Evolutionary conservation across 2,113 vertebrate genomes (phyloP), one percentile per base, ranked within the genome.

Genomic region (Leptosomus discolor): DNA sequence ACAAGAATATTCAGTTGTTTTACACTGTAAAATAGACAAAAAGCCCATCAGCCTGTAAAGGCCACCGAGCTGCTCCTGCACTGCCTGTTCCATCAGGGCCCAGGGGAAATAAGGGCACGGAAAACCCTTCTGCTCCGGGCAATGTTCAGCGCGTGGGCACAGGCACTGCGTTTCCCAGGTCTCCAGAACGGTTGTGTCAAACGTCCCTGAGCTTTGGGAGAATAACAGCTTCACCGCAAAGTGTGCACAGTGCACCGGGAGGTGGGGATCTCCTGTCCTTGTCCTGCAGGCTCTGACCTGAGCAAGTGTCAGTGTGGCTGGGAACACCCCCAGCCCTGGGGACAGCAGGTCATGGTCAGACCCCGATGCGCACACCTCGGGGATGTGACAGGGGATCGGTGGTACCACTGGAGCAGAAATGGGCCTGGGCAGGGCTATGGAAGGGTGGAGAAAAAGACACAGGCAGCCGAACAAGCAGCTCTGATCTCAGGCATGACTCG

Each of bases 131-230:
- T n/a, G 77, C 51, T 51, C 27, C 1, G 1, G 37, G 54, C 14
- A 23, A n/a, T 15, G 43, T 11, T 27, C 43, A 5, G 2, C 1
- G 20, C 8, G 64, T 6, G 64, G 34, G 23, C 16, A 24, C 24
- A 45, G 29, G 20, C 10, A n/a, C 36, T 57, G 39, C 11, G 18
- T 11, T 50, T 37, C 19, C 27, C 1, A 0, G 8, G 6, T 15
- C 37, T 51, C 50, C 23, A 4, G 53, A 11, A 5, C 6, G n/a
- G 16, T 9, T 14, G 16, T 24, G 24, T 14, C 41, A 21, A 41
- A 70, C 1, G 37, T 9, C 16, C 7, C 1, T 9, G 8, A 50
- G 36, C 36, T 43, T 20, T 1, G 2, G 73, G 56, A 23, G 36
- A 26, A 27, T 2, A 51, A 8, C 41, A 29, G n/a, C 32, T 43